Evolutionary conservation across 2,113 vertebrate species (phyloP), one percentile per base, ranked within the genome.

Genomic region (Percopsis transmontana): DNA sequence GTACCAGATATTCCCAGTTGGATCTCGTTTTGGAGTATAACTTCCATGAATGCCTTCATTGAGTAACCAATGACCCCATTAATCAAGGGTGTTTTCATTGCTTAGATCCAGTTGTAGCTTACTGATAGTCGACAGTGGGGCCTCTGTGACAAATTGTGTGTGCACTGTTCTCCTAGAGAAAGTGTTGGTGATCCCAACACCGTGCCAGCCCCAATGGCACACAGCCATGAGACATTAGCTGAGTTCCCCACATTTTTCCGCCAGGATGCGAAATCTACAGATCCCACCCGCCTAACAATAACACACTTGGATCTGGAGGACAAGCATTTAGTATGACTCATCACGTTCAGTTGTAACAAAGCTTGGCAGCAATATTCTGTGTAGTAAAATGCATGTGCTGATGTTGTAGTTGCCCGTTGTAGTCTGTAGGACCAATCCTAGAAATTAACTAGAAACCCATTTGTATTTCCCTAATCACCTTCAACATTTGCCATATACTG

Each of bases 61-160:
- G 72, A 65, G 27, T 33, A 33, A 47, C 48, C 38, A 38, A 50
- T 60, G 48, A 70, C 68, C 67, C 41, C 59, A 82, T 81, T 78
- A 76, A 85, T 85, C 82, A 79, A 56, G 76, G 48, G 27, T 60
- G 10, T 54, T 70, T 69, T 66, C 39, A 7, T 55, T 66, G 54
- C 53, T 68, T 63, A 50, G 55, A 80, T 70, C 56, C 23, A 67
- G 68, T 67, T 58, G 70, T 53, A 60, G 52, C 56, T 62, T 64
- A 70, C 66, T 67, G 50, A 65, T 47, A 45, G 65, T 67, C 66
- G 56, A 78, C 74, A 39, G 27, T 23, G 5, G 41, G 41, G 59
- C 38, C 57, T 66, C 42, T 53, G 2, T 83, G 77, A 79, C 63
- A 47, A 73, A 85, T 81, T 60, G 67, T 73, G 64, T 63, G 57